Percentiles rank a stretch among this genome's conserved stretches.
These are phyloP conservation scores for Dryoscopus gambensis DNA, from an alignment of 2,113 vertebrate genomes.

Conservation along the genomic window DNA sequence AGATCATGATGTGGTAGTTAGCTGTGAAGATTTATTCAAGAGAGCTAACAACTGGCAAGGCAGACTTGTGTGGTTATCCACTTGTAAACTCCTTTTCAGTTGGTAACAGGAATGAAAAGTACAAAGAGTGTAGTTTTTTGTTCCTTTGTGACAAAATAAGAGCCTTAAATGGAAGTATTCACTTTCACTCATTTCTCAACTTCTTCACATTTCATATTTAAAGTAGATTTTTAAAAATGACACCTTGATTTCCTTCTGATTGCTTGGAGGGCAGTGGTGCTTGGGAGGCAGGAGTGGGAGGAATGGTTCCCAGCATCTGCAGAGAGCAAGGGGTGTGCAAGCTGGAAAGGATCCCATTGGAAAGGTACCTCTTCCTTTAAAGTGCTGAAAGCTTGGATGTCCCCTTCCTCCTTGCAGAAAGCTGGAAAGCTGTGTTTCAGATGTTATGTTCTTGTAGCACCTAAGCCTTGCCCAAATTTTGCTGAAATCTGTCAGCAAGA, in stretches of 20 bases:
- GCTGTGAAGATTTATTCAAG: background rate
- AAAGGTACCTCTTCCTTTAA: background rate
- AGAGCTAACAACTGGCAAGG: background rate
- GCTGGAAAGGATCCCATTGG: background rate
- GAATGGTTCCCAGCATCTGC: background rate
- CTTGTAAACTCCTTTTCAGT: background rate
- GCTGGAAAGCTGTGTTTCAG: background rate
- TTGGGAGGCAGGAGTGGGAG: background rate
- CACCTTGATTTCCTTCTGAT: background rate
- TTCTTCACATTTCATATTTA: background rate
- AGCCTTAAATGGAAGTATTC: background rate
- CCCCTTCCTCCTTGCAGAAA: background rate
- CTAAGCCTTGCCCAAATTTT: background rate
- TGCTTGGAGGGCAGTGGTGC: background rate
- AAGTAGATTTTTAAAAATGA: background rate
- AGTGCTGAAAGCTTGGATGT: background rate
- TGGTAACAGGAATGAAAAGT: background rate
- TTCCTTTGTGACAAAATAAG: background rate
- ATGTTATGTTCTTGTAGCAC: background rate
- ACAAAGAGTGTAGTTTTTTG: background rate
- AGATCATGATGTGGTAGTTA: background rate
- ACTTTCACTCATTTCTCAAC: background rate
- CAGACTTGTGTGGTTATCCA: background rate
- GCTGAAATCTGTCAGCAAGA: background rate
- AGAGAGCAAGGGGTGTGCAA: background rate